Evolutionary conservation across 2,797 vertebrate genomes (phyloP).

Genomic region (Sebastes reedi): DNA sequence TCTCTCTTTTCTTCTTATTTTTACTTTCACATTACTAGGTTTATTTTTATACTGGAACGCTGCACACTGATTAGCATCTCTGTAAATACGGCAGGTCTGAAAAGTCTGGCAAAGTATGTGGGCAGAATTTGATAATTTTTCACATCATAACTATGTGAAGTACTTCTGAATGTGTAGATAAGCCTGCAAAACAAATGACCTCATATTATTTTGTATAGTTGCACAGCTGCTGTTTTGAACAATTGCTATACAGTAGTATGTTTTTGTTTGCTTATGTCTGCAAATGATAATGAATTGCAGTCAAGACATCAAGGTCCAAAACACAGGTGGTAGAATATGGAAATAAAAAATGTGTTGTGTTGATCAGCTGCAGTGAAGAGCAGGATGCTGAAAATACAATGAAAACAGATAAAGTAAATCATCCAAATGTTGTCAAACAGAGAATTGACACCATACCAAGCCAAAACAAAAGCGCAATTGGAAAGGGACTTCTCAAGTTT

Average conservation of each 20-base stretch:
- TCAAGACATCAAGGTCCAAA: slow-evolving; percentile 8
- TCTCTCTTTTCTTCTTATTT: slow-evolving; percentile 5
- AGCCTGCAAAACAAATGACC: neutral
- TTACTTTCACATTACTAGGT: slow-evolving; percentile 18
- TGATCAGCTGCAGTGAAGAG: neutral
- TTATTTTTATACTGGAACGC: slow-evolving; percentile 27
- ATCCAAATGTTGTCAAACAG: neutral
- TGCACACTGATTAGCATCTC: slow-evolving; percentile 35
- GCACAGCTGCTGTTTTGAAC: neutral
- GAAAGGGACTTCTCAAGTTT: neutral
- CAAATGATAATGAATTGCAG: neutral
- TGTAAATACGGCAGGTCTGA: slow-evolving; percentile 27
- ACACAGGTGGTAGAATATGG: slow-evolving; percentile 1
- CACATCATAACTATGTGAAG: neutral
- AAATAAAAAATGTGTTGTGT: slow-evolving; percentile 8
- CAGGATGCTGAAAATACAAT: neutral
- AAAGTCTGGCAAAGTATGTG: slow-evolving; percentile 13
- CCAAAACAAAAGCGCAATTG: neutral
- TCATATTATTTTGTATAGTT: neutral
- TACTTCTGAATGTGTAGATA: neutral
- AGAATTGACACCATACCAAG: neutral
- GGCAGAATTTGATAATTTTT: neutral
- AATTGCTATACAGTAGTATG: neutral
- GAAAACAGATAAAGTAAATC: neutral
- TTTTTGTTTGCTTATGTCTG: neutral